Conservation (phyloP, 2,113 vertebrate genomes). For the Cheilinus undulatus region DNA sequence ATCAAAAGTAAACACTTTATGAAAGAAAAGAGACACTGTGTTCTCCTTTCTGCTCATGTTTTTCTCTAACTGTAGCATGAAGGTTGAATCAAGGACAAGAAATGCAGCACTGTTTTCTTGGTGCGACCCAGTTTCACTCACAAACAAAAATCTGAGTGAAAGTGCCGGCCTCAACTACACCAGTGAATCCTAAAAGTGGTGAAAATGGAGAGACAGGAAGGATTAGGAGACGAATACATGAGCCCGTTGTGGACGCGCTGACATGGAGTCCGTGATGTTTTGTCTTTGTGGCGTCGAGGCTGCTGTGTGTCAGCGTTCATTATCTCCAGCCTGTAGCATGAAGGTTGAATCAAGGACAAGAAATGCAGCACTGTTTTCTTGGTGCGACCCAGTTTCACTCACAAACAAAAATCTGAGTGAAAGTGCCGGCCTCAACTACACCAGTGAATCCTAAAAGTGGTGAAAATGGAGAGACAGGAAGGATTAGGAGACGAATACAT, state of each 20-base stretch:
- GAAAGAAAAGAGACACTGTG: too few relatives aligned
- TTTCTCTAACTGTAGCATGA: too few relatives aligned
- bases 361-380: too few relatives aligned
- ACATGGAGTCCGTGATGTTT: slow-evolving; percentile 15
- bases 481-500: slow-evolving; percentile 1
- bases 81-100: too few relatives aligned
- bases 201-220: background rate
- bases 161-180: background rate
- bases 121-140: too few relatives aligned
- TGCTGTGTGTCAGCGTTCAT: slow-evolving; percentile 3
- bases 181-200: background rate
- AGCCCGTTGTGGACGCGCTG: slow-evolving; percentile 2
- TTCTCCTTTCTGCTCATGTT: too few relatives aligned
- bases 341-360: too few relatives aligned
- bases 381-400: too few relatives aligned
- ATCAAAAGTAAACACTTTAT: too few relatives aligned
- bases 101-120: too few relatives aligned
- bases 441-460: background rate
- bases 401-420: too few relatives aligned
- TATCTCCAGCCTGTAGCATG: background rate
- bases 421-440: background rate
- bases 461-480: background rate
- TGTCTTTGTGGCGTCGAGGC: slow-evolving; percentile 9
- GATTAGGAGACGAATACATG: background rate
- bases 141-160: too few relatives aligned